A percentile compares a stretch with the other conserved stretches of the same genome.
Evolutionary conservation across 2,888 invertebrate genomes (phyloP).

Genomic region (Ophion ellenae): DNA sequence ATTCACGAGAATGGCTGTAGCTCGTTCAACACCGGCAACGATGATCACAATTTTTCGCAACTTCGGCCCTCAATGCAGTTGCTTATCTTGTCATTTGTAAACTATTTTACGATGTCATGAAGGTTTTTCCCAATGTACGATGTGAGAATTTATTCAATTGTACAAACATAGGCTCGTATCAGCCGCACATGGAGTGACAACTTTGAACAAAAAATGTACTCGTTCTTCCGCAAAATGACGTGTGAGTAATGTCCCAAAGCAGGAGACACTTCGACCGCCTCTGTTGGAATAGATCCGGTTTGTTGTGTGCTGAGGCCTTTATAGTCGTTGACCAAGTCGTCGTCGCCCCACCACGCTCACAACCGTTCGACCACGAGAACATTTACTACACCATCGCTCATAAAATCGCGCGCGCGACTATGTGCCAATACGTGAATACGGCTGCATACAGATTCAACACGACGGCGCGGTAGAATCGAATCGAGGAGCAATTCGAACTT

Average conservation of each 20-base stretch:
- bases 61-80: background rate
- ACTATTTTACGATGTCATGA: too few species aligned
- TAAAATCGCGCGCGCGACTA: background rate
- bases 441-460: background rate
- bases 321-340: constrained; percentile 58
- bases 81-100: background rate
- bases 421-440: background rate
- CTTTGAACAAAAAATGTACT: background rate
- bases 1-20: background rate
- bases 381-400: constrained; percentile 22
- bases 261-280: constrained; percentile 33
- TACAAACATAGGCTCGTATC: too few species aligned
- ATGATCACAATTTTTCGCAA: background rate
- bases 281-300: constrained; percentile 64
- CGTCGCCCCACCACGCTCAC: constrained; percentile 53
- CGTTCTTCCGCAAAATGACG: background rate
- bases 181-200: too few species aligned
- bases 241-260: constrained; percentile 6
- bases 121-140: too few species aligned
- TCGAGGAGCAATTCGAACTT: too few species aligned
- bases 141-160: too few species aligned
- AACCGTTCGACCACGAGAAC: constrained; percentile 25
- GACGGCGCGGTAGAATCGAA: too few species aligned
- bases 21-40: too few species aligned
- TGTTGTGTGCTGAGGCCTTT: constrained; percentile 55